phyloP scores from a whole-genome alignment of 2,888 invertebrate species.

The Trissolcus brochymenae region DNA sequence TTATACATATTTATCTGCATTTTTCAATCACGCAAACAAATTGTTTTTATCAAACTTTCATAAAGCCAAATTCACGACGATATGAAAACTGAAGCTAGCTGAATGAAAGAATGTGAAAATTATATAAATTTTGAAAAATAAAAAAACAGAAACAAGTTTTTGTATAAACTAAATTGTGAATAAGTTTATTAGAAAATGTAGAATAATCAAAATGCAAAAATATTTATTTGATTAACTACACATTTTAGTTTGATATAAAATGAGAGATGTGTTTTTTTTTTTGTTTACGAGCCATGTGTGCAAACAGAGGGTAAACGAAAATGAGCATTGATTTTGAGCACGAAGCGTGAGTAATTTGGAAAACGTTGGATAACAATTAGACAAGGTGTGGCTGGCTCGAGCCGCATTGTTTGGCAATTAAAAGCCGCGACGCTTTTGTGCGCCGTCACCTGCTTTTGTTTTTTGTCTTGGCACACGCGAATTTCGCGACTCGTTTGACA shows the following conservation, averaged over 20 bases:
- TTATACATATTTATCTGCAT: too few species aligned
- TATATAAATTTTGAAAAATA: too few species aligned
- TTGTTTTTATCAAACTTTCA: too few species aligned
- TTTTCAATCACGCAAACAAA: too few species aligned
- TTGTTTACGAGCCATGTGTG: conserved; percentile 38
- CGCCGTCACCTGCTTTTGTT: conserved; percentile 72
- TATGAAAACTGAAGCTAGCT: too few species aligned
- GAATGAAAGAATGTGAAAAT: too few species aligned
- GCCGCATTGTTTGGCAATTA: conserved; percentile 73
- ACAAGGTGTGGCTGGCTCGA: conserved; percentile 69
- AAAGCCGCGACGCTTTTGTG: conserved; percentile 70
- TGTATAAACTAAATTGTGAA: too few species aligned
- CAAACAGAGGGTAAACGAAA: conserved; percentile 44
- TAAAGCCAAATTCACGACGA: too few species aligned
- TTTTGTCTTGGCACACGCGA: conserved; percentile 65
- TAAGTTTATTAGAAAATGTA: too few species aligned
- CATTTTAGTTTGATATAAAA: conserved; percentile 22
- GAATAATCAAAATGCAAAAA: too few species aligned
- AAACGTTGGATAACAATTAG: conserved; percentile 59
- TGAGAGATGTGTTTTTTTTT: conserved; percentile 16
- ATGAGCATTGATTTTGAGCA: conserved; percentile 56
- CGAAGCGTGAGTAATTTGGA: conserved; percentile 55
- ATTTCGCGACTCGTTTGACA: conserved; percentile 70
- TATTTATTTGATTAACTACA: not conserved
- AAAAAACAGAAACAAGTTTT: too few species aligned